Base-by-base conservation (phyloP, 2,888 invertebrate genomes). In the Emmelina monodactyla region DNA sequence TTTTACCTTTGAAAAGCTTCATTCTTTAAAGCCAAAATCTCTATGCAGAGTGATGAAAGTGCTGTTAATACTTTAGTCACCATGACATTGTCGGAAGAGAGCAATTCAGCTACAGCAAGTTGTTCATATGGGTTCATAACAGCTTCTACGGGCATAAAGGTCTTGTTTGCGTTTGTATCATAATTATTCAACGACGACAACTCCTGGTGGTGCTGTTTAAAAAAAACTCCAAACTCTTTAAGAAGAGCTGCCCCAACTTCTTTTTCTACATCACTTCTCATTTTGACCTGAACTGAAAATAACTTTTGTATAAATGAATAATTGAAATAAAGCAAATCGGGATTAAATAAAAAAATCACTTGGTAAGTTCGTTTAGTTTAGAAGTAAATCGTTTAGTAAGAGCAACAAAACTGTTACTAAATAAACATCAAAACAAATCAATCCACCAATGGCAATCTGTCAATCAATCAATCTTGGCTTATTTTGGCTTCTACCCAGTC, bases 1-100 rank as follows among this genome's bases (percentile, higher is more conserved):
- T n/a, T n/a, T 41, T 82, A 85, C 73, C 81, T 82, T 38, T 81
- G 75, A 44, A 82, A 80, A 6, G 90, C 88, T 62, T 91, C 89
- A 35, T 71, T 66, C 48, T 85, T 83, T 11, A 95, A 72, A 34
- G 82, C 60, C 35, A 84, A 73, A 39, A 92, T 85, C 76, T 96
- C 95, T 46, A 85, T 82, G 62, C 91, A 92, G 2, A 94, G 72
- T 6, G 89, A 85, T 11, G 89, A 86, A 38, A 96, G 83, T 1
- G 92, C 90, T 28, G 89, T 85, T 6, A 96, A 72, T 31, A 94
- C 83, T 70, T 91, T 88, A 22, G 88, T 88, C 49, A 94, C 82
- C 32, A 88, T 73, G 55, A 88, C 89, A 57, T 93, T 93, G 64
- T 94, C 93, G 14, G 92, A 91, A 44, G 89, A 87, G 9, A 91